Percentiles rank a stretch among this genome's conserved stretches.
Evolutionary conservation across 2,797 vertebrate genomes (phyloP).

Genomic region (Cuculus canorus): DNA sequence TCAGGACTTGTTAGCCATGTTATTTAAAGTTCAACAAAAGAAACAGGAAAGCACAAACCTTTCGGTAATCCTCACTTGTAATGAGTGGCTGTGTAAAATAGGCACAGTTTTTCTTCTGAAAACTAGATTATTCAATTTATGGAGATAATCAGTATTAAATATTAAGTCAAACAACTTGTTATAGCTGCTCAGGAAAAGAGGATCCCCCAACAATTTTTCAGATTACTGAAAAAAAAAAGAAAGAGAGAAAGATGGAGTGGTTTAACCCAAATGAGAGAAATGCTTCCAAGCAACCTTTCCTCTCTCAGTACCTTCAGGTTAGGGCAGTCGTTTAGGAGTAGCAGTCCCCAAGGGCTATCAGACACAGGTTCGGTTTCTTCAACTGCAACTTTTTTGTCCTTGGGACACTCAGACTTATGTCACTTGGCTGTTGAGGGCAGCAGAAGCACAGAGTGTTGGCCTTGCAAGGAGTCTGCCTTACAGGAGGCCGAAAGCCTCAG

Average conservation of each 20-base stretch:
- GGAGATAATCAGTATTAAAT: neutral
- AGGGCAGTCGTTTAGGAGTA: neutral
- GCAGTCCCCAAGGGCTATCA: neutral
- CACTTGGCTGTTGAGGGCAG: rapidly evolving
- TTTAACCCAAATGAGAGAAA: neutral
- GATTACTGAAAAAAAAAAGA: neutral
- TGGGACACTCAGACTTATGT: neutral
- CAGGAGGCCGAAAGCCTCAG: neutral
- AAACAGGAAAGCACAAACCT: neutral
- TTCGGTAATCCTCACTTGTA: neutral
- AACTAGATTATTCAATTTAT: neutral
- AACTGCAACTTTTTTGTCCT: neutral
- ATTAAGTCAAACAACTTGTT: neutral
- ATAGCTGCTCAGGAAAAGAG: neutral
- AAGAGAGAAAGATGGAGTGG: neutral
- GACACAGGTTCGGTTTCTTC: neutral
- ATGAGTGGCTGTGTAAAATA: neutral
- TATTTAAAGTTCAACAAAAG: neutral
- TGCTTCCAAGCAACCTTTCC: neutral
- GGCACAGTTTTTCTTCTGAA: neutral
- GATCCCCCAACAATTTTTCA: neutral
- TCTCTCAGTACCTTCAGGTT: neutral
- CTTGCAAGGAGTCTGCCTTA: neutral
- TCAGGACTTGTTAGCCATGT: neutral
- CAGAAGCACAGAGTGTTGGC: neutral